A percentile compares a stretch with the other conserved stretches of the same genome.
These are phyloP conservation scores for Malacosoma neustria DNA, from an alignment of 2,888 invertebrate species.

Conservation along the genomic window DNA sequence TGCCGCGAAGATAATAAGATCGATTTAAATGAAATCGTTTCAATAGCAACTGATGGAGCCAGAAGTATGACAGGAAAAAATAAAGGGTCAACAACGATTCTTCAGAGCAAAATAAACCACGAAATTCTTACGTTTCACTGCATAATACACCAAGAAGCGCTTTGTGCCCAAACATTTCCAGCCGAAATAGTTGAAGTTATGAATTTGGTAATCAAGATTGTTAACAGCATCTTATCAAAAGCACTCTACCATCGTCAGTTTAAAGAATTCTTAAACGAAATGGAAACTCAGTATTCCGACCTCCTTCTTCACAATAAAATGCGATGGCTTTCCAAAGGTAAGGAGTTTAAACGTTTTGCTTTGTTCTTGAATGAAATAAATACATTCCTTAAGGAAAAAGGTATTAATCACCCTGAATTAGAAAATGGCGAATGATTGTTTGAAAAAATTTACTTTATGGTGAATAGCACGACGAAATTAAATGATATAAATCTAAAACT, in stretches of 20 bases:
- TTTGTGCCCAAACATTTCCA: slow-evolving; percentile 11
- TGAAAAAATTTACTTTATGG: slow-evolving; percentile 7
- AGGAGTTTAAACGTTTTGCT: slow-evolving; percentile 8
- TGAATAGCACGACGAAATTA: slow-evolving; percentile 9
- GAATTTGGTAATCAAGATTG: slow-evolving; percentile 18
- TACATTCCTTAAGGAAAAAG: slow-evolving; percentile 8
- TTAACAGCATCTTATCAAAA: slow-evolving; percentile 11
- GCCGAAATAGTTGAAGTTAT: slow-evolving; percentile 18
- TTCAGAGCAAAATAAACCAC: slow-evolving; percentile 4
- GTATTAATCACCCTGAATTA: slow-evolving; percentile 13
- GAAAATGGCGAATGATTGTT: slow-evolving; percentile 15
- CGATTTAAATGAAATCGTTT: slow-evolving; percentile 8
- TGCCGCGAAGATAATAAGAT: slow-evolving; percentile 6
- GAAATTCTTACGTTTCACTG: slow-evolving; percentile 12
- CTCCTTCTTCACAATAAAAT: slow-evolving; percentile 8
- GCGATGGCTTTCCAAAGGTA: slow-evolving; percentile 9
- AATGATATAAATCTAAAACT: slow-evolving; percentile 20
- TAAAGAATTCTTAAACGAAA: slow-evolving; percentile 7
- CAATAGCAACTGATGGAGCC: slow-evolving; percentile 6
- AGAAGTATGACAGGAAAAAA: slow-evolving; percentile 6
- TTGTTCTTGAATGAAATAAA: slow-evolving; percentile 8
- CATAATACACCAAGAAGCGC: slow-evolving; percentile 12
- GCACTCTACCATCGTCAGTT: slow-evolving; percentile 5
- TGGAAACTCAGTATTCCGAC: slow-evolving; percentile 8
- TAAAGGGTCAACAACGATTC: slow-evolving; percentile 4